These are phyloP conservation scores for Eilema caniola DNA, from an alignment of 2,888 invertebrate genomes.

Conservation along the genomic window DNA sequence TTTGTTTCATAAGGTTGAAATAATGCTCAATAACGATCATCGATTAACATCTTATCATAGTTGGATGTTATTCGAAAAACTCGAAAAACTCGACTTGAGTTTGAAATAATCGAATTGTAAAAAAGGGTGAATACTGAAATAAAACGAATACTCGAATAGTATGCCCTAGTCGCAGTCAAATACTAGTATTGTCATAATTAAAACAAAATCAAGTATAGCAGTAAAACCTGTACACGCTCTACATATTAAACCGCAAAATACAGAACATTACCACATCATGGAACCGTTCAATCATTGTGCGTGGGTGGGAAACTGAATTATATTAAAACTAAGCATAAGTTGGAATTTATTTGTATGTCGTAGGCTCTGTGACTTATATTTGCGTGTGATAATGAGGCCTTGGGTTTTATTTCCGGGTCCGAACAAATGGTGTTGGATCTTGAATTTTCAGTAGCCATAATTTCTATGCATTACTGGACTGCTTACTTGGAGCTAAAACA, in stretches of 20 bases:
- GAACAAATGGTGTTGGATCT: neutral
- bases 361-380: neutral
- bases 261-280: slow-evolving; percentile 30
- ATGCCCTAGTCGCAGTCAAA: no score
- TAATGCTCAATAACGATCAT: no score
- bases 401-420: neutral
- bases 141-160: no score
- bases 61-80: no score
- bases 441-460: neutral
- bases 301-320: slow-evolving; percentile 24
- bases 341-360: slow-evolving; percentile 8
- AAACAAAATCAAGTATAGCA: neutral
- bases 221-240: slow-evolving; percentile 9
- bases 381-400: neutral
- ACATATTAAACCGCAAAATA: slow-evolving; percentile 38
- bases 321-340: slow-evolving; percentile 13
- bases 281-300: slow-evolving; percentile 28
- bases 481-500: no score
- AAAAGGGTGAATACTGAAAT: no score
- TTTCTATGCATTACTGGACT: neutral
- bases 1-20: no score
- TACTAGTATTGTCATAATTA: neutral
- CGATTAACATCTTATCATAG: no score
- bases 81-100: no score
- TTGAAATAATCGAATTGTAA: no score